Conservation (phyloP, 2,113 vertebrate genomes). For the Verasper variegatus region DNA sequence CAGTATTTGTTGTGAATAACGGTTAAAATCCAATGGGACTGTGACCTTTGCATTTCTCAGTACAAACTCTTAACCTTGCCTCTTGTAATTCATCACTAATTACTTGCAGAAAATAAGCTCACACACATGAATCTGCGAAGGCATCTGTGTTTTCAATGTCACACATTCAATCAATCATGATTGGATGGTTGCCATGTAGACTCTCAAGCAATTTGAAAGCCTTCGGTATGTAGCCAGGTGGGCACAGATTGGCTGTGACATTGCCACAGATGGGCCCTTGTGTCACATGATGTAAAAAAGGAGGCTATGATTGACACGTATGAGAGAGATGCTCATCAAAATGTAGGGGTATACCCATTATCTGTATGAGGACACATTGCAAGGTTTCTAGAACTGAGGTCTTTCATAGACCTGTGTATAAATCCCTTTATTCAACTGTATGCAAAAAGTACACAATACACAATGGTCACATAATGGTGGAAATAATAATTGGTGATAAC, state of each 20-base stretch:
- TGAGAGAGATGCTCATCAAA: neutral
- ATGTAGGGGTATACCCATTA: neutral
- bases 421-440: neutral
- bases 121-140: neutral
- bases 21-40: neutral
- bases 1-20: neutral
- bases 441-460: neutral
- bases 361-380: neutral
- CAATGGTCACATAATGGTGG: neutral
- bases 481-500: neutral
- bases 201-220: neutral
- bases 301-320: neutral
- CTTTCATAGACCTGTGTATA: neutral
- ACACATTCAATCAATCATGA: too few relatives aligned
- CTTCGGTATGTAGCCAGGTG: neutral
- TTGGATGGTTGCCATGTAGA: neutral
- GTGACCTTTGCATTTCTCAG: too few relatives aligned
- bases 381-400: too few relatives aligned
- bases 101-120: too few relatives aligned
- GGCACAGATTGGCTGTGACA: conserved; percentile 11
- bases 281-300: neutral
- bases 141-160: neutral
- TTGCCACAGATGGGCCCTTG: conserved; percentile 19
- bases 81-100: too few relatives aligned
- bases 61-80: too few relatives aligned